phyloP scores from a whole-genome alignment of 2,797 vertebrate genomes.

The Melanotaenia boesemani region DNA sequence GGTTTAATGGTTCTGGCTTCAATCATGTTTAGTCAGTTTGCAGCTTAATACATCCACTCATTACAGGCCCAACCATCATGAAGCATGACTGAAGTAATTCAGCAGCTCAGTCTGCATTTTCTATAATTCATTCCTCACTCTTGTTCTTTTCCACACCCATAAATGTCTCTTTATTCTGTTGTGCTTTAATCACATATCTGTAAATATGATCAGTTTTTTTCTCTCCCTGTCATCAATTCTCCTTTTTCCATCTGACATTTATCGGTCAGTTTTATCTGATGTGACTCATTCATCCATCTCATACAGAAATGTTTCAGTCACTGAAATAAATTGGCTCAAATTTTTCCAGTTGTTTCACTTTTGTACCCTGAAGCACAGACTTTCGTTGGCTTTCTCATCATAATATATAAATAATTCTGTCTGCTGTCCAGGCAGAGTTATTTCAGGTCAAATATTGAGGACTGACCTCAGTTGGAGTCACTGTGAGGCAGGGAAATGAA shows the following conservation, averaged over 20 bases:
- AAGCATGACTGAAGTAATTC: too few species aligned
- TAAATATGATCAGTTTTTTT: background rate
- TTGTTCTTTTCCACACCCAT: too few species aligned
- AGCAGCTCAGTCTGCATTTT: too few species aligned
- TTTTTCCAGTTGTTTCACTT: background rate
- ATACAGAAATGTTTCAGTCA: background rate
- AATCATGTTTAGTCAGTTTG: too few species aligned
- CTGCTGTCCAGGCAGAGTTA: background rate
- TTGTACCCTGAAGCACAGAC: background rate
- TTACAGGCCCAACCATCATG: too few species aligned
- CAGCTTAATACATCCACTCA: too few species aligned
- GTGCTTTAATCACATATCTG: too few species aligned
- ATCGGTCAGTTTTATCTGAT: constrained; percentile 13
- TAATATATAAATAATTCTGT: background rate
- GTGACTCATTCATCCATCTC: constrained; percentile 30
- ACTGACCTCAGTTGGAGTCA: background rate
- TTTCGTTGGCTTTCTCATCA: background rate
- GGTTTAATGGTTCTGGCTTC: too few species aligned
- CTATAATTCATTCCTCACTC: too few species aligned
- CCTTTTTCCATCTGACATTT: constrained; percentile 9
- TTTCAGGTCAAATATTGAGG: background rate
- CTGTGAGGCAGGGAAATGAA: background rate
- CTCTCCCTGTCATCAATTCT: background rate
- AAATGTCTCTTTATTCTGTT: too few species aligned
- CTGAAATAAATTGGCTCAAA: background rate